Conservation (phyloP, 2,888 invertebrate species). For the Zygogramma bicolorata region DNA sequence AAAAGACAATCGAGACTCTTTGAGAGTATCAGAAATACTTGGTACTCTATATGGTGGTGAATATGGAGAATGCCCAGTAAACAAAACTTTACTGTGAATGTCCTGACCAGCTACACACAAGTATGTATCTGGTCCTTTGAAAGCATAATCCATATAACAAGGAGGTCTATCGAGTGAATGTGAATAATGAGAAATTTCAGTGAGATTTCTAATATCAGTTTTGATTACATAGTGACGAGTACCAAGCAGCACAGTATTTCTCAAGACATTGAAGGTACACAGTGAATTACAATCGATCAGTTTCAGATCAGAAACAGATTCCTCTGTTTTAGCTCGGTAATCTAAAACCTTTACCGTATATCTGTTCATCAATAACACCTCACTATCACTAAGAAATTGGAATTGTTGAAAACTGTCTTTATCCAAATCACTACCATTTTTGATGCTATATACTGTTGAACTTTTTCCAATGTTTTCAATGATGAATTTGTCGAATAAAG, state of each 20-base stretch:
- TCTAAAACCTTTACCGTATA: constrained; percentile 43
- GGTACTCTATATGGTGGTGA: constrained; percentile 51
- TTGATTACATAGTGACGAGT: constrained; percentile 50
- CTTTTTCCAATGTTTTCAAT: constrained; percentile 42
- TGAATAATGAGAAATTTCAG: constrained; percentile 41
- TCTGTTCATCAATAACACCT: constrained; percentile 43
- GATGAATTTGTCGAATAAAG: constrained; percentile 36
- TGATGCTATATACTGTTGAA: constrained; percentile 25
- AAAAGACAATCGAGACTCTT: constrained; percentile 38
- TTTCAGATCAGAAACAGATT: constrained; percentile 43
- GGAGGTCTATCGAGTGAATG: constrained; percentile 48
- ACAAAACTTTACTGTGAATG: constrained; percentile 48
- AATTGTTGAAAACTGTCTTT: constrained; percentile 44
- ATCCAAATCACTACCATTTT: constrained; percentile 20
- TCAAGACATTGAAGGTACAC: constrained; percentile 43
- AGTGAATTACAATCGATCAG: constrained; percentile 48
- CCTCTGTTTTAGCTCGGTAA: constrained; percentile 31
- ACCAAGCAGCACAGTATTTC: constrained; percentile 39
- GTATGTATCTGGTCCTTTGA: constrained; percentile 37
- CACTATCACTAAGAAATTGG: constrained; percentile 42
- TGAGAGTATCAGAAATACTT: constrained; percentile 43
- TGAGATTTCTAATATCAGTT: constrained; percentile 43
- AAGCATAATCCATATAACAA: constrained; percentile 47
- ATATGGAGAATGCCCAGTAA: constrained; percentile 46
- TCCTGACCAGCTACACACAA: constrained; percentile 48